A percentile compares a stretch with the other conserved stretches of the same genome.
Conservation (phyloP, 2,113 vertebrate species). For the Vombatus ursinus region DNA sequence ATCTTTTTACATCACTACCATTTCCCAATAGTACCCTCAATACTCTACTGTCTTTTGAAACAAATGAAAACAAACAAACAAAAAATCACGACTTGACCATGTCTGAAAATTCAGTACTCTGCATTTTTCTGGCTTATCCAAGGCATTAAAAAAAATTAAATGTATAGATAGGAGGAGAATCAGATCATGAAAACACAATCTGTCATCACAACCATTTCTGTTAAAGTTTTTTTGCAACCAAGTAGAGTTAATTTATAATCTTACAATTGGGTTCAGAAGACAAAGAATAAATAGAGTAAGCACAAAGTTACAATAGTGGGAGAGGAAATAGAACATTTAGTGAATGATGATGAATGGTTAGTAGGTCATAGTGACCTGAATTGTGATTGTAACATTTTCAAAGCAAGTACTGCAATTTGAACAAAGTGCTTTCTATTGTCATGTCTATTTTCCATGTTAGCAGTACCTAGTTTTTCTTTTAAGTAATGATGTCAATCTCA, state of each 20-base stretch:
- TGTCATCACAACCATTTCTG: not conserved
- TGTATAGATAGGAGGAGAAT: not conserved
- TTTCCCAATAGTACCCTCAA: not conserved
- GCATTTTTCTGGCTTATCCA: not conserved
- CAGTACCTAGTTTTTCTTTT: too few species aligned
- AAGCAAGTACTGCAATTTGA: not conserved
- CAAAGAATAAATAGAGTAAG: not conserved
- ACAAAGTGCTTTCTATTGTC: not conserved
- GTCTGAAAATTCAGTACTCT: not conserved
- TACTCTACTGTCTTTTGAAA: not conserved
- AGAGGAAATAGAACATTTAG: not conserved
- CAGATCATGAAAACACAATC: not conserved
- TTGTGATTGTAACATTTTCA: not conserved
- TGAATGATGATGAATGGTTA: not conserved
- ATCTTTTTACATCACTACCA: not conserved
- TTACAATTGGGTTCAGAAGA: not conserved
- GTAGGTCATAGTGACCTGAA: not conserved
- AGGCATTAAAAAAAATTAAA: not conserved
- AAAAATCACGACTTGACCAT: not conserved
- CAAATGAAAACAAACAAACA: not conserved
- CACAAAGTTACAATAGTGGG: not conserved
- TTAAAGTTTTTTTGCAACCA: not conserved
- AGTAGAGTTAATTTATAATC: not conserved
- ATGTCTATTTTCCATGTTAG: too few species aligned
- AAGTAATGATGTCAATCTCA: not conserved